A percentile compares a stretch with the other conserved stretches of the same genome.
phyloP scores from a whole-genome alignment of 1,140 invertebrate species.

The Lerema accius region DNA sequence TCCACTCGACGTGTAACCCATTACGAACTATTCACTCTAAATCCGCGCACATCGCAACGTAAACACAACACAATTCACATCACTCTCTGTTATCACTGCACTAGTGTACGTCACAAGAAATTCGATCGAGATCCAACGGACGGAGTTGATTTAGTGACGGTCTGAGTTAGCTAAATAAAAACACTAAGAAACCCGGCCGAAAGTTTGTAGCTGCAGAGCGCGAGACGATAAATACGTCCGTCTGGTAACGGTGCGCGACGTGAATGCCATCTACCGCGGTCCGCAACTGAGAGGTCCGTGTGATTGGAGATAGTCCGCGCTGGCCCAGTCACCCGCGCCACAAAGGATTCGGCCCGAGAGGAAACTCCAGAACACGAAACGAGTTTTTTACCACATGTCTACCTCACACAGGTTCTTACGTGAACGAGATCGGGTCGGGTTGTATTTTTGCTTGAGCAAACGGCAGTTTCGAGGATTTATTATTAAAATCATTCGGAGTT shows the following conservation, averaged over 20 bases:
- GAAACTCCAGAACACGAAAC: conserved; percentile 51
- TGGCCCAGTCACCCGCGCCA: conserved; percentile 50
- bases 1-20: conserved; percentile 93
- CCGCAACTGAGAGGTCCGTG: conserved; percentile 36
- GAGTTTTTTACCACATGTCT: conserved; percentile 50
- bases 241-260: conserved; percentile 56
- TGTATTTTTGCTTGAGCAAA: conserved; percentile 21
- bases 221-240: conserved; percentile 56
- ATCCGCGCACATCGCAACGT: conserved; percentile 69
- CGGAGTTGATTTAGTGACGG: conserved; percentile 42
- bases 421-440: conserved; percentile 42
- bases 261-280: conserved; percentile 70
- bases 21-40: conserved; percentile 75
- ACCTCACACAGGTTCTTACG: conserved; percentile 44
- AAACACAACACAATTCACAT: conserved; percentile 78
- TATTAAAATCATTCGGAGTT: neutral
- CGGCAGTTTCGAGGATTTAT: neutral
- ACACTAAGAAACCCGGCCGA: conserved; percentile 56
- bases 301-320: conserved; percentile 33
- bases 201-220: conserved; percentile 46
- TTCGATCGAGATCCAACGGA: conserved; percentile 39
- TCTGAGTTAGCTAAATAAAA: conserved; percentile 47
- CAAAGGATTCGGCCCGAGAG: conserved; percentile 44
- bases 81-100: conserved; percentile 72
- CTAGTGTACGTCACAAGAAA: conserved; percentile 55